Evolutionary conservation across 2,797 vertebrate species (phyloP).

Genomic region (Sebastes hopkinsi): DNA sequence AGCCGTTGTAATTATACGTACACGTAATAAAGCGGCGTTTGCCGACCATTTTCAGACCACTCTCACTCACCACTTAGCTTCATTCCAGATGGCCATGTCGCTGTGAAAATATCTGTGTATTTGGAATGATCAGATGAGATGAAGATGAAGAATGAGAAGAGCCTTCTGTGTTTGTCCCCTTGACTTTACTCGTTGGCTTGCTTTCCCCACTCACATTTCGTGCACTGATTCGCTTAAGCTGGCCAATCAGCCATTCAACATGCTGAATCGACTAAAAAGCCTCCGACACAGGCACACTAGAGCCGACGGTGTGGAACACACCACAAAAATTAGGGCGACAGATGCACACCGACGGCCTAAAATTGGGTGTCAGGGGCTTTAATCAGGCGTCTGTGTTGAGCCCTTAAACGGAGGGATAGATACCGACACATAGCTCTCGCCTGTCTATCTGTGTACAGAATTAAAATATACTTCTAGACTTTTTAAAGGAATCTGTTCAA

Average conservation of each 20-base stretch:
- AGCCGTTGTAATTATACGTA: neutral
- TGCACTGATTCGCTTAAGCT: neutral
- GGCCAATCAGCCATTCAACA: neutral
- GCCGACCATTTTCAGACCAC: neutral
- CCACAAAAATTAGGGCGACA: neutral
- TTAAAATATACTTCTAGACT: neutral
- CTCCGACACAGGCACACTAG: neutral
- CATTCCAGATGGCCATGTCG: too few relatives aligned
- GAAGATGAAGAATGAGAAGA: neutral
- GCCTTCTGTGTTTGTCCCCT: neutral
- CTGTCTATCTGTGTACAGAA: neutral
- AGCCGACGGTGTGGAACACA: too few relatives aligned
- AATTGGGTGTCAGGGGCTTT: neutral
- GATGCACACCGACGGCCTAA: neutral
- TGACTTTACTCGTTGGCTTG: too few relatives aligned
- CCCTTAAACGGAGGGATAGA: neutral
- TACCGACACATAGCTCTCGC: too few relatives aligned
- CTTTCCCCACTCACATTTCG: neutral
- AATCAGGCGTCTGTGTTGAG: slow-evolving; percentile 8
- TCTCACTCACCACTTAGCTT: neutral
- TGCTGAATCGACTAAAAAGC: neutral
- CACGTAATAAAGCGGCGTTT: neutral
- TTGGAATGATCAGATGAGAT: neutral
- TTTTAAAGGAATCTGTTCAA: neutral
- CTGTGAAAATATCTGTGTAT: neutral